Conservation (phyloP, 2,888 invertebrate genomes). For the Phragmatobia fuliginosa region DNA sequence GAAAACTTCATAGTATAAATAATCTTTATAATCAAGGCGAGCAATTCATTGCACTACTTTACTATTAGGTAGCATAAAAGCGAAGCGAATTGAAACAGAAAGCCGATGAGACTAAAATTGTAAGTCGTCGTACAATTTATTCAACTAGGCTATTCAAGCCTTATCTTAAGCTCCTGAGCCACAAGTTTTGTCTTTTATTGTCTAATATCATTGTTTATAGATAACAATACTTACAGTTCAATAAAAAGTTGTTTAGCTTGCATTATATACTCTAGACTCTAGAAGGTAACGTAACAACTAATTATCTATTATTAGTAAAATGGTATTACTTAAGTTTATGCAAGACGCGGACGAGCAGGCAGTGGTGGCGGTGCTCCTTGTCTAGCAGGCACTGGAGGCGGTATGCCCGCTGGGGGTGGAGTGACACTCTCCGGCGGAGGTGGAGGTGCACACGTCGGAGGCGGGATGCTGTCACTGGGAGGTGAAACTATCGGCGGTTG, state of each 20-base stretch:
- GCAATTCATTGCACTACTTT: background rate
- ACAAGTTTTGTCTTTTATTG: background rate
- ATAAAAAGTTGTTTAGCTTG: background rate
- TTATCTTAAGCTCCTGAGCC: background rate
- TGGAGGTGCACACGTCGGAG: constrained; percentile 89
- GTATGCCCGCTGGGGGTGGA: constrained; percentile 73
- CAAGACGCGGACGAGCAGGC: constrained; percentile 87
- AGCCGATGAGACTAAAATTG: background rate
- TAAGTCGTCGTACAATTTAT: background rate
- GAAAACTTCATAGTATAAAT: background rate
- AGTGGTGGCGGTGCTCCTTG: constrained; percentile 89
- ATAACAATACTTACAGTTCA: background rate
- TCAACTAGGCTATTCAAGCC: background rate
- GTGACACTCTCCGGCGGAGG: constrained; percentile 71
- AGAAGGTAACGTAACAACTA: constrained; percentile 7
- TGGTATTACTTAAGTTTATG: constrained; percentile 37
- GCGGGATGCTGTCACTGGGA: constrained; percentile 87
- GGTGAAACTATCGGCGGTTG: constrained; percentile 81
- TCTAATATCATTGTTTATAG: background rate
- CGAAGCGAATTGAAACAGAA: background rate
- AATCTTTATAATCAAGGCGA: background rate
- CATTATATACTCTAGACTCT: constrained; percentile 8
- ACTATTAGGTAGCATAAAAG: background rate
- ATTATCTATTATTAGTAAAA: constrained; percentile 4
- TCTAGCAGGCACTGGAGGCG: constrained; percentile 85